Evolutionary conservation across 2,888 invertebrate genomes (phyloP).

Genomic region (Athalia rosae): DNA sequence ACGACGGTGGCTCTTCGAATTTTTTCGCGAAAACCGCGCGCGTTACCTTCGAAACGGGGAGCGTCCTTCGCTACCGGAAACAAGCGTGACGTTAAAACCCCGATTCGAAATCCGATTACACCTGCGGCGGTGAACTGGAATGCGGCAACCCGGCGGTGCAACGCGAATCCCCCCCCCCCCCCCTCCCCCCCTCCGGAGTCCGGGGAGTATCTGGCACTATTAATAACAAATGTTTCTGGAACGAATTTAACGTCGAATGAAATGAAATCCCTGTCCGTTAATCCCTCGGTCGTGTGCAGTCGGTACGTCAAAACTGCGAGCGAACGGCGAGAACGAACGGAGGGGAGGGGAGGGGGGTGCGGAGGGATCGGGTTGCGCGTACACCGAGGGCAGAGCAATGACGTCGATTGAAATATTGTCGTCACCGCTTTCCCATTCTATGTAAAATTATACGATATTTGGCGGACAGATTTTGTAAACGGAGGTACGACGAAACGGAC

Average conservation of each 20-base stretch:
- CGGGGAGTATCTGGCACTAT: conserved; percentile 53
- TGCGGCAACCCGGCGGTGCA: conserved; percentile 44
- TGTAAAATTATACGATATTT: conserved; percentile 23
- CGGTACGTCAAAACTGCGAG: neutral
- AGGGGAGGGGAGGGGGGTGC: conserved; percentile 1
- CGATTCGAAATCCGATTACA: conserved; percentile 50
- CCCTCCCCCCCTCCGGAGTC: no score
- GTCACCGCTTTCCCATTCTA: neutral
- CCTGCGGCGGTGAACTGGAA: conserved; percentile 58
- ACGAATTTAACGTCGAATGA: conserved; percentile 67
- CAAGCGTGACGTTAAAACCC: conserved; percentile 8
- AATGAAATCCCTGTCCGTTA: conserved; percentile 65
- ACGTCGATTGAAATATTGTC: conserved; percentile 31
- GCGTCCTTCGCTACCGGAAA: no score
- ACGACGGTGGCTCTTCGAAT: no score
- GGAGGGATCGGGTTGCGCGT: neutral
- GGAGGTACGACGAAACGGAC: neutral
- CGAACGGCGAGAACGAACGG: neutral
- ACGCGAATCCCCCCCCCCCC: no score
- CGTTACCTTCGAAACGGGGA: no score
- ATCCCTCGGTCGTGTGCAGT: conserved; percentile 19
- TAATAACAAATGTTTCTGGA: conserved; percentile 66
- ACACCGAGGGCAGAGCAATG: neutral
- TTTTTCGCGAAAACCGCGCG: no score
- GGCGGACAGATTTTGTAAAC: neutral